Percentiles rank a stretch among this genome's conserved stretches.
Evolutionary conservation across 2,797 vertebrate species (phyloP).

Genomic region (Lithobates sylvaticus): DNA sequence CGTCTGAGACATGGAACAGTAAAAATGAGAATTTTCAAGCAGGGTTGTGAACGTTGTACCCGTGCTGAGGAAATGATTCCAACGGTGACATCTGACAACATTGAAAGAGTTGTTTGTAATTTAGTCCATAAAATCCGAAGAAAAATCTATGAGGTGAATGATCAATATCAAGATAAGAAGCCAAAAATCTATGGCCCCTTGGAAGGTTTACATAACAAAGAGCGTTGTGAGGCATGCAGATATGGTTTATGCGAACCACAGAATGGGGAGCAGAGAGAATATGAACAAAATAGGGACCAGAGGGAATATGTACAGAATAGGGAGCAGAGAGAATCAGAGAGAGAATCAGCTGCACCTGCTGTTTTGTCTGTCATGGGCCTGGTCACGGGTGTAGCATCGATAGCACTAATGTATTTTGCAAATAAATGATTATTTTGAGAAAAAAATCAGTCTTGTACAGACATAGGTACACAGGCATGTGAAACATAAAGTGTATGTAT

Average conservation of each 20-base stretch:
- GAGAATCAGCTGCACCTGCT: neutral
- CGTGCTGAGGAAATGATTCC: conserved; percentile 63
- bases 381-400: neutral
- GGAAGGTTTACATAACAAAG: conserved; percentile 30
- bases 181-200: rapidly evolving
- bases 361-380: neutral
- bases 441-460: neutral
- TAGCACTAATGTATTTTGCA: neutral
- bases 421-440: neutral
- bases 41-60: conserved; percentile 70
- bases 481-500: neutral
- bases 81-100: conserved; percentile 66
- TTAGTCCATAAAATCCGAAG: conserved; percentile 64
- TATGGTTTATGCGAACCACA: conserved; percentile 13
- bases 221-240: conserved; percentile 66
- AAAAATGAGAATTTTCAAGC: conserved; percentile 70
- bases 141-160: conserved; percentile 57
- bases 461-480: neutral
- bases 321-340: too few relatives aligned
- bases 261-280: neutral
- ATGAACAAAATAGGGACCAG: neutral
- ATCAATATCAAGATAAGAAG: neutral
- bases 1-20: conserved; percentile 59
- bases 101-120: conserved; percentile 66
- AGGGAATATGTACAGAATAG: neutral